Evolutionary conservation across 23 tunicate genomes (phyloP), one percentile per base, ranked within the genome.

Genomic region (Diplosoma virens): DNA sequence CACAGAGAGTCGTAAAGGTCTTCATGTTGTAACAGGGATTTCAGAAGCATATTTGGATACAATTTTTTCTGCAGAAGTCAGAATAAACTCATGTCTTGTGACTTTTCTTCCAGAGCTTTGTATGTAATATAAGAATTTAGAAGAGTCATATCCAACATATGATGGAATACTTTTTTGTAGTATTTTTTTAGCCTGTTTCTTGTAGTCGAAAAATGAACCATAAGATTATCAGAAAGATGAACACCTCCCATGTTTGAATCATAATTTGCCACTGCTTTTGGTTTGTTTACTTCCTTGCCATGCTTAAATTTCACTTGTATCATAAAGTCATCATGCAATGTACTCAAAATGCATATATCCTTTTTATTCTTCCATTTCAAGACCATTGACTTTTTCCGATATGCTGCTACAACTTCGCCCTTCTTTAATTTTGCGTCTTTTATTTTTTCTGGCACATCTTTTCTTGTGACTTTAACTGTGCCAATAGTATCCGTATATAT

Each of bases 271-370:
- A 56, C 64, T 9, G 64, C 64, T 56, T 56, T 56, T 56, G 64
- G 64, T 23, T 56, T 56, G 20, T 5, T 11, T 21, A 9, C 20
- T 56, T 56, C 64, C 18, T 56, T 14, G 16, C 64, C 64, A 7
- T 14, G 9, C 50, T 21, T 56, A 56, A 23, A 56, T 21, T 56
- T 56, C 20, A 56, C 64, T 5, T 56, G 16, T 56, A 11, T 23
- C 64, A 56, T 56, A 56, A 23, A 56, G 22, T 56, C 25, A 56
- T 56, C 64, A 56, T 56, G 64, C 64, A 56, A n/a, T 56, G 64
- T 56, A 56, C 64, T 65, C 41, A 30, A 22, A 30, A 30, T 21
- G 20, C 41, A 30, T 28, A 65, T 21, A 65, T 32, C 71, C 17
- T 9, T 65, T n/a, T 56, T 56, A 23, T 56, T n/a, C n/a, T n/a